These are phyloP conservation scores for Sander vitreus DNA, from an alignment of 2,113 vertebrate genomes.

Conservation along the genomic window DNA sequence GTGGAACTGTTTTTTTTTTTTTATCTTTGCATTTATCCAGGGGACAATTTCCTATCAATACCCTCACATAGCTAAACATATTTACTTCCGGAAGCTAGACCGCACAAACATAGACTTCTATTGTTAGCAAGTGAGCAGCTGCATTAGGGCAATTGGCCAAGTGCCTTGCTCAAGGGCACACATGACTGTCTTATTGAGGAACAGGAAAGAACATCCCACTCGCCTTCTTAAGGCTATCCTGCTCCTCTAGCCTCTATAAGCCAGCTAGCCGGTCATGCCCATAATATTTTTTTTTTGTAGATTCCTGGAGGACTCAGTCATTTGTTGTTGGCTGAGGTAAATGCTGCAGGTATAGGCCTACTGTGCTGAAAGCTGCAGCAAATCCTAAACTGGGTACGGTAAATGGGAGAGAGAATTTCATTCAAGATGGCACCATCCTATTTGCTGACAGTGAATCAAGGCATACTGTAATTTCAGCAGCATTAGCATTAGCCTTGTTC, in stretches of 20 bases:
- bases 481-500: conserved; percentile 36
- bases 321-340: conserved; percentile 59
- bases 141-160: conserved; percentile 61
- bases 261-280: conserved; percentile 63
- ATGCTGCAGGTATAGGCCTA: conserved; percentile 24
- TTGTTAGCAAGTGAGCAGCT: conserved; percentile 64
- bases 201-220: conserved; percentile 72
- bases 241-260: conserved; percentile 72
- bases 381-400: conserved; percentile 14
- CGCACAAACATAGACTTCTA: conserved; percentile 52
- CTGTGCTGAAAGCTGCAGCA: conserved; percentile 42
- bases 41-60: conserved; percentile 18
- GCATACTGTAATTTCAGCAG: conserved; percentile 40
- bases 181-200: conserved; percentile 70
- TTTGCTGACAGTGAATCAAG: conserved; percentile 52
- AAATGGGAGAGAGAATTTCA: conserved; percentile 38
- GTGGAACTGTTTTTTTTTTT: neutral
- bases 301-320: conserved; percentile 13
- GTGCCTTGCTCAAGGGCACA: conserved; percentile 69
- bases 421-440: conserved; percentile 37
- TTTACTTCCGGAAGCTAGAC: conserved; percentile 34
- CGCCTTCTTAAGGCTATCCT: conserved; percentile 76
- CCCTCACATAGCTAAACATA: conserved; percentile 31
- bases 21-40: conserved; percentile 17
- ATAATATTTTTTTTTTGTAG: conserved; percentile 34